Conservation (phyloP, 1,140 invertebrate species). For the Drosophila fuyamai region DNA sequence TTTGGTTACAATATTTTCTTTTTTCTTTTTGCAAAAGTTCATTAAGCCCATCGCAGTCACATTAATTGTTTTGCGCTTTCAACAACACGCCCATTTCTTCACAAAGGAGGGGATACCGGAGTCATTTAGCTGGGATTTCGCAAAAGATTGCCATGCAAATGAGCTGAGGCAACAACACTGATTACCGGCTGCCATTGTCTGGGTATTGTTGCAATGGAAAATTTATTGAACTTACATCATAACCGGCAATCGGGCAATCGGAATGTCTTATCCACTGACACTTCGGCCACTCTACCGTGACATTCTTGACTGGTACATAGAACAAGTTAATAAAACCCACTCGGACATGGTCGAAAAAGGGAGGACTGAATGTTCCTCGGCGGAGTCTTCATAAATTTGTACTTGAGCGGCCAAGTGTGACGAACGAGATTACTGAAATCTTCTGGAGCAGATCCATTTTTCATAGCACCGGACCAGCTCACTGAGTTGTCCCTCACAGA, state of each 20-base stretch:
- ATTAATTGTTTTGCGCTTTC: slow-evolving; percentile 70
- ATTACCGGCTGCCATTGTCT: slow-evolving; percentile 37
- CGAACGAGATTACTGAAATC: slow-evolving; percentile 85
- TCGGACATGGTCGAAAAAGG: slow-evolving; percentile 45
- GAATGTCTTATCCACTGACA: slow-evolving; percentile 54
- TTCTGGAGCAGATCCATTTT: slow-evolving; percentile 85
- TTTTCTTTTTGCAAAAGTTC: slow-evolving; percentile 56
- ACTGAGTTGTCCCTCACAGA: slow-evolving; percentile 68
- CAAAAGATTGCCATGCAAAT: slow-evolving; percentile 57
- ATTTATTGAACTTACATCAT: slow-evolving; percentile 75
- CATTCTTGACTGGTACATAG: slow-evolving; percentile 60
- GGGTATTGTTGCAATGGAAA: slow-evolving; percentile 56
- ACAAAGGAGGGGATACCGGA: slow-evolving; percentile 15
- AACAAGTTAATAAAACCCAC: slow-evolving; percentile 76
- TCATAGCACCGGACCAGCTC: slow-evolving; percentile 65
- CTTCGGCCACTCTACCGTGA: slow-evolving; percentile 70
- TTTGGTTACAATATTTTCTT: not conserved
- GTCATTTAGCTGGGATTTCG: slow-evolving; percentile 60
- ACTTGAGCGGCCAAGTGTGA: slow-evolving; percentile 84
- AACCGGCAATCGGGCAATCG: slow-evolving; percentile 19
- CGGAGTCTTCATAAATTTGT: slow-evolving; percentile 79
- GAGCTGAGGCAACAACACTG: slow-evolving; percentile 48
- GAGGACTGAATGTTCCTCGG: not conserved
- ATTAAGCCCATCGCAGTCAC: slow-evolving; percentile 65
- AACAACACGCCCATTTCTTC: slow-evolving; percentile 74